Evolutionary conservation across 2,888 invertebrate genomes (phyloP).

Genomic region (Hypercompe scribonia): DNA sequence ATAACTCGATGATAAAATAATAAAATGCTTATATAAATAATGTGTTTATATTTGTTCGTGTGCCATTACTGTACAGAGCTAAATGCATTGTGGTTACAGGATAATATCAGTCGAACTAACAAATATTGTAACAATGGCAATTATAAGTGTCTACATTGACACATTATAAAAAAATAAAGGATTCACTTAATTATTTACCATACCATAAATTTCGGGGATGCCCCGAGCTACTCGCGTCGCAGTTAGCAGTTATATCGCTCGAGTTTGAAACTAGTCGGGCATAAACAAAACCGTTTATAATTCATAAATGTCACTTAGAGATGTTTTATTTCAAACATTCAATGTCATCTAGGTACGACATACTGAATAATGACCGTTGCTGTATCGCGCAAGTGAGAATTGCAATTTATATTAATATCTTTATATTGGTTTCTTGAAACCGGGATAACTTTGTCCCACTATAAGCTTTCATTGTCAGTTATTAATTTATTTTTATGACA

Average conservation of each 20-base stretch:
- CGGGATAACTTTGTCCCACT: too few relatives aligned
- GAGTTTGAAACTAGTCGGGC: background rate
- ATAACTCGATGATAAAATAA: constrained; percentile 2
- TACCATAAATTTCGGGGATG: background rate
- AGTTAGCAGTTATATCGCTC: background rate
- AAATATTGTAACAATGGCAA: constrained; percentile 2
- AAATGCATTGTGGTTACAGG: constrained; percentile 55
- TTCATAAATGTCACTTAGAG: background rate
- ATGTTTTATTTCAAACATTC: too few relatives aligned
- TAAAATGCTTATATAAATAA: constrained; percentile 14
- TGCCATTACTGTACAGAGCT: constrained; percentile 51
- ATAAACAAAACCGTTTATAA: background rate
- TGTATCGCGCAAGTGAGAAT: background rate
- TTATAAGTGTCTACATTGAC: background rate
- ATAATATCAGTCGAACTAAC: constrained; percentile 50
- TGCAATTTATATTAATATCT: background rate
- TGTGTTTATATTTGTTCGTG: constrained; percentile 22
- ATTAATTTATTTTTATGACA: too few relatives aligned
- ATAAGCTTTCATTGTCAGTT: too few relatives aligned
- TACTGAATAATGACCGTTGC: background rate
- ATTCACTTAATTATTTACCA: too few relatives aligned
- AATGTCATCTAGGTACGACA: background rate
- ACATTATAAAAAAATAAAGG: background rate
- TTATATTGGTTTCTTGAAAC: background rate
- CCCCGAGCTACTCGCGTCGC: background rate